Conservation (phyloP, 2,797 vertebrate genomes). For the Phoebastria nigripes region DNA sequence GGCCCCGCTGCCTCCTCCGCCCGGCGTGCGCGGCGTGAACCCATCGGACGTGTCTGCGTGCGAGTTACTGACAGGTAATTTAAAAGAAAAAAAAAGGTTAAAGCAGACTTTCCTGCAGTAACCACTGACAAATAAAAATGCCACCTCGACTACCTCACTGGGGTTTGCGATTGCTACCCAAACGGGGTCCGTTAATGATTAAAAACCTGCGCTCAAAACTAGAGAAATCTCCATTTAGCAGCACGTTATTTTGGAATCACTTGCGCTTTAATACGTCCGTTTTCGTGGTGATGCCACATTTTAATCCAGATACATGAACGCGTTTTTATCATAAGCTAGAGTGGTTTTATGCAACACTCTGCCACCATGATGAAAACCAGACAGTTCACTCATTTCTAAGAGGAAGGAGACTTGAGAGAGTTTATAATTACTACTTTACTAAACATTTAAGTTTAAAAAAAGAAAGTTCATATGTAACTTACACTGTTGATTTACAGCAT, state of each 20-base stretch:
- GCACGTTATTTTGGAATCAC: background rate
- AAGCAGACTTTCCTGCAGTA: background rate
- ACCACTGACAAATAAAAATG: background rate
- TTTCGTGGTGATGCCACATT: background rate
- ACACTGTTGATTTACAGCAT: background rate
- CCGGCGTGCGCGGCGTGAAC: rapidly evolving
- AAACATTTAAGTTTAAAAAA: background rate
- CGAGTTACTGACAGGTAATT: rapidly evolving
- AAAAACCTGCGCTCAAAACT: background rate
- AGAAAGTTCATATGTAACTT: background rate
- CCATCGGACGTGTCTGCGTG: rapidly evolving
- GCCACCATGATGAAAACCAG: background rate
- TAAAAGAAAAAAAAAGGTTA: background rate
- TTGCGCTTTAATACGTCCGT: rapidly evolving
- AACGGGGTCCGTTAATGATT: rapidly evolving
- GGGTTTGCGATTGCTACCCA: background rate
- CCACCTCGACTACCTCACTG: rapidly evolving
- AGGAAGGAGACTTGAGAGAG: background rate
- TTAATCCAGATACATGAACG: background rate
- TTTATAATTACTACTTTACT: background rate
- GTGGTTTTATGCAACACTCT: background rate
- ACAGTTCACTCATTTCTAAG: background rate
- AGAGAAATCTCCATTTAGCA: background rate
- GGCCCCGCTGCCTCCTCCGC: background rate
- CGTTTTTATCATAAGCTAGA: background rate